A percentile compares a stretch with the other conserved stretches of the same genome.
These are phyloP conservation scores for Pheosia tremula DNA, from an alignment of 2,888 invertebrate species.

Conservation along the genomic window DNA sequence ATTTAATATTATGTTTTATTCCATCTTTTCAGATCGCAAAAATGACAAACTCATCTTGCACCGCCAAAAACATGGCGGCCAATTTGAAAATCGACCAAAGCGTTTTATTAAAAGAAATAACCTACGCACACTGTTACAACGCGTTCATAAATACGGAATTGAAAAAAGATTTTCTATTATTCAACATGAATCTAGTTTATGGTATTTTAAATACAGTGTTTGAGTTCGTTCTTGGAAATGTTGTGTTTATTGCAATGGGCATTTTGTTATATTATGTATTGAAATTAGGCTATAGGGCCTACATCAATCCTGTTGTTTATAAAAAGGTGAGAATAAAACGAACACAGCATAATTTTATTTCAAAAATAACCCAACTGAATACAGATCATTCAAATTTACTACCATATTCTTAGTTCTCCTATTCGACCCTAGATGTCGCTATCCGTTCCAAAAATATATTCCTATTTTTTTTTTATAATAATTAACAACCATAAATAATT, in stretches of 20 bases:
- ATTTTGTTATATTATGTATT: conserved; percentile 46
- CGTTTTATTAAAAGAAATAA: conserved; percentile 10
- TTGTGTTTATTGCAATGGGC: conserved; percentile 34
- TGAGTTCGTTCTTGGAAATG: conserved; percentile 38
- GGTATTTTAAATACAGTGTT: conserved; percentile 25
- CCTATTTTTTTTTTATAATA: too few species aligned
- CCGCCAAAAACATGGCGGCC: not conserved
- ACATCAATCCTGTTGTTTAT: conserved; percentile 56
- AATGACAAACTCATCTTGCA: not conserved
- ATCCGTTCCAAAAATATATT: not conserved
- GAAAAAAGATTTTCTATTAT: conserved; percentile 29
- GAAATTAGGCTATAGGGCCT: conserved; percentile 54
- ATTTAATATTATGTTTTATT: too few species aligned
- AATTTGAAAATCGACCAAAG: conserved; percentile 4
- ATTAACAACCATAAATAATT: not conserved
- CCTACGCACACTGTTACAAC: conserved; percentile 20
- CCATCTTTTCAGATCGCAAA: not conserved
- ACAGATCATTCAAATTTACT: too few species aligned
- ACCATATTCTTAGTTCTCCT: not conserved
- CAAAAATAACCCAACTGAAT: too few species aligned
- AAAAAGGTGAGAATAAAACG: conserved; percentile 53
- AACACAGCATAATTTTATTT: too few species aligned
- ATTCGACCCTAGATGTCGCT: not conserved
- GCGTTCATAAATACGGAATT: conserved; percentile 13
- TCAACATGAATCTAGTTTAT: conserved; percentile 37